Evolutionary conservation across 2,797 vertebrate genomes (phyloP).

Genomic region (Squalus acanthias): DNA sequence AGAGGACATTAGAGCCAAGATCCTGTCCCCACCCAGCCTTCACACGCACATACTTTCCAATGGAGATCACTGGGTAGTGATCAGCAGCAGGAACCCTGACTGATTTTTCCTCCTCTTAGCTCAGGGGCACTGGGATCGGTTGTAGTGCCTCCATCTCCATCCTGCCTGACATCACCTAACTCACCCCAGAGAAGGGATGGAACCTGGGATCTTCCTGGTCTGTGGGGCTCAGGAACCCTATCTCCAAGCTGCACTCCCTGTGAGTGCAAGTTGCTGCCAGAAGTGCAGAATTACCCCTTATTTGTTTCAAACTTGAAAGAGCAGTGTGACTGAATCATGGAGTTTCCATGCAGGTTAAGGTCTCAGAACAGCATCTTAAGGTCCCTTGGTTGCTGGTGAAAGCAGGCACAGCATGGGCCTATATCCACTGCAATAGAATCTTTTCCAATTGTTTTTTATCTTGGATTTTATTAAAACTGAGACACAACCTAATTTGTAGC

Average conservation of each 20-base stretch:
- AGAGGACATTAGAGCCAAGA: not conserved
- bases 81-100: not conserved
- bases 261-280: too few species aligned
- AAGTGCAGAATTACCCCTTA: not conserved
- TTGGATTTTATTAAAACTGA: too few species aligned
- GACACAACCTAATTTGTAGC: not conserved
- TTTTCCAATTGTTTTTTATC: too few species aligned
- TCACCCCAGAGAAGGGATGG: not conserved
- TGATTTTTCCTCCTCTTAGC: not conserved
- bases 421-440: not conserved
- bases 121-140: not conserved
- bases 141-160: not conserved
- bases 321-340: too few species aligned
- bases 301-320: not conserved
- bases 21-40: not conserved
- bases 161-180: not conserved
- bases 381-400: too few species aligned
- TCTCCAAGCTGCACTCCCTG: not conserved
- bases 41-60: not conserved
- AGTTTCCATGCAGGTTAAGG: too few species aligned
- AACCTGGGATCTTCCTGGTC: not conserved
- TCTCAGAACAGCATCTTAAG: too few species aligned
- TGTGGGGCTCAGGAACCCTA: not conserved
- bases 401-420: not conserved
- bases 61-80: not conserved